Evolutionary conservation across 2,797 vertebrate genomes (phyloP).

Genomic region (Sebastolobus altivelis): DNA sequence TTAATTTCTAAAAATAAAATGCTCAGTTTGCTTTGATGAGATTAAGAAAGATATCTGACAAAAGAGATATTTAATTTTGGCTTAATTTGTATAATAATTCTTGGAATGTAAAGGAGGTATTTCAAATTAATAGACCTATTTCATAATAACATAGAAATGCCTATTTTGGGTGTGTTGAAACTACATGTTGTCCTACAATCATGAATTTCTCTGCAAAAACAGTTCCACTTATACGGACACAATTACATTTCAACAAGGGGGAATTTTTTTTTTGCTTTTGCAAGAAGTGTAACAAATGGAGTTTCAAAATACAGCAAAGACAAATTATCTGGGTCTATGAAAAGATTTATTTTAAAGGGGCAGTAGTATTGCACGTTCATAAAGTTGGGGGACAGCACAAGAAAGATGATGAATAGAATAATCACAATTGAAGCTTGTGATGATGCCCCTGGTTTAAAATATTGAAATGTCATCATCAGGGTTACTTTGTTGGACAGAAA

Average conservation of each 20-base stretch:
- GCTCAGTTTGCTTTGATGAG: slow-evolving; percentile 5
- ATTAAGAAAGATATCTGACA: background rate
- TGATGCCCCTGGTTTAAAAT: background rate
- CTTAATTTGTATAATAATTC: background rate
- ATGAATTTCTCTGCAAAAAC: background rate
- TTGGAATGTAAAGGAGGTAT: background rate
- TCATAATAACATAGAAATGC: background rate
- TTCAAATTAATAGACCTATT: background rate
- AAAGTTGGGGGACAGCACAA: background rate
- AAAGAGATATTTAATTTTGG: background rate
- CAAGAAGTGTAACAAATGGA: background rate
- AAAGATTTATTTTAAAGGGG: slow-evolving; percentile 17
- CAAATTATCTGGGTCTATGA: background rate
- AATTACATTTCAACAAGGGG: slow-evolving; percentile 4
- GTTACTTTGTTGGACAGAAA: slow-evolving; percentile 10
- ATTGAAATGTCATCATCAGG: background rate
- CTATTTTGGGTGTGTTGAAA: background rate
- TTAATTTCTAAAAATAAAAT: slow-evolving; percentile 31
- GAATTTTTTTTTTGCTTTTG: background rate
- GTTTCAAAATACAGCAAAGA: background rate
- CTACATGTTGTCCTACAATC: background rate
- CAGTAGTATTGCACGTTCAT: background rate
- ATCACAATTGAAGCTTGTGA: background rate
- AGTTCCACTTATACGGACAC: background rate
- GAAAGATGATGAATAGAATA: slow-evolving; percentile 5